These are phyloP conservation scores for Enhydra lutris DNA, from an alignment of 2,113 vertebrate species.

Conservation along the genomic window DNA sequence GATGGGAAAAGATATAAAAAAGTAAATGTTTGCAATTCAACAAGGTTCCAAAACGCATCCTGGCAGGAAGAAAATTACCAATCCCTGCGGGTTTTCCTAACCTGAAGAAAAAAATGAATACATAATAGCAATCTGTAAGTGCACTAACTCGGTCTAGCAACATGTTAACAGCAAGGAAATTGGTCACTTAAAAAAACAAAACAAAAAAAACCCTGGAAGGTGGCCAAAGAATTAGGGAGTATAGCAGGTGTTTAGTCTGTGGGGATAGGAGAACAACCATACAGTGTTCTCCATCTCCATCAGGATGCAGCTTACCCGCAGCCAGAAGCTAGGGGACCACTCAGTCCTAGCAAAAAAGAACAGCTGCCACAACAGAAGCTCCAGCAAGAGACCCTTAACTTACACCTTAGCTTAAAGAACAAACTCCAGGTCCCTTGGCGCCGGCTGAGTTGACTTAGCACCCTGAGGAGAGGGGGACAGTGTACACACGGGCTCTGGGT, in stretches of 20 bases:
- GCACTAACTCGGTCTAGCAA: neutral
- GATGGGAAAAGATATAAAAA: neutral
- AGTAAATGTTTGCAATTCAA: neutral
- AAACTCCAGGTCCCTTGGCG: neutral
- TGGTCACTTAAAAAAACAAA: neutral
- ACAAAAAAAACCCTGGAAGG: neutral
- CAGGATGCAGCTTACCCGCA: neutral
- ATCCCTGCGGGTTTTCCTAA: neutral
- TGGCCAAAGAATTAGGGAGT: neutral
- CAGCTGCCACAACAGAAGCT: neutral
- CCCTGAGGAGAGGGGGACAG: neutral
- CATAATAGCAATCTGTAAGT: neutral
- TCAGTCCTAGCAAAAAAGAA: neutral
- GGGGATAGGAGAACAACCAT: neutral
- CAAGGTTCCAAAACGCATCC: neutral
- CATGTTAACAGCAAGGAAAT: neutral
- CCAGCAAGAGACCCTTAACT: neutral
- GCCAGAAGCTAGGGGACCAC: neutral
- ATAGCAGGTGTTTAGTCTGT: neutral
- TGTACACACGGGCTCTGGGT: neutral
- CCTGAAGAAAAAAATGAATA: constrained; percentile 10
- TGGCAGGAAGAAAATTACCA: neutral
- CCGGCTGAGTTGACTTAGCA: neutral
- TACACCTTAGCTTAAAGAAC: neutral
- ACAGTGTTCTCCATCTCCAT: neutral